Percentiles rank a stretch among this genome's conserved stretches.
Evolutionary conservation across 2,113 vertebrate genomes (phyloP).

Genomic region (Macaca fascicularis): T2T-MFA8v1.1 NC_088381.1:80588001-80588500

Average conservation of each 20-base stretch:
- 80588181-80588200: neutral
- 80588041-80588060: constrained; percentile 70
- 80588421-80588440: constrained; percentile 37
- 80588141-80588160: constrained; percentile 71
- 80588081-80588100: constrained; percentile 75
- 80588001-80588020: constrained; percentile 66
- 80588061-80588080: constrained; percentile 77
- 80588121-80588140: constrained; percentile 81
- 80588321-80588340: constrained; percentile 35
- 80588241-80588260: constrained; percentile 49
- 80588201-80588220: neutral
- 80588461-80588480: constrained; percentile 64
- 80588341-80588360: constrained; percentile 6
- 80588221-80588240: neutral
- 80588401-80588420: neutral
- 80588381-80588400: neutral
- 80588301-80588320: neutral
- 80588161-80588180: constrained; percentile 44
- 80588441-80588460: neutral
- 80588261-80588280: neutral
- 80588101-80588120: constrained; percentile 74
- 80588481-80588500: constrained; percentile 37
- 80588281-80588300: neutral
- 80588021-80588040: constrained; percentile 67
- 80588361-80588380: neutral